phyloP scores from a whole-genome alignment of 2,113 vertebrate genomes.

The Phalacrocorax carbo region DNA sequence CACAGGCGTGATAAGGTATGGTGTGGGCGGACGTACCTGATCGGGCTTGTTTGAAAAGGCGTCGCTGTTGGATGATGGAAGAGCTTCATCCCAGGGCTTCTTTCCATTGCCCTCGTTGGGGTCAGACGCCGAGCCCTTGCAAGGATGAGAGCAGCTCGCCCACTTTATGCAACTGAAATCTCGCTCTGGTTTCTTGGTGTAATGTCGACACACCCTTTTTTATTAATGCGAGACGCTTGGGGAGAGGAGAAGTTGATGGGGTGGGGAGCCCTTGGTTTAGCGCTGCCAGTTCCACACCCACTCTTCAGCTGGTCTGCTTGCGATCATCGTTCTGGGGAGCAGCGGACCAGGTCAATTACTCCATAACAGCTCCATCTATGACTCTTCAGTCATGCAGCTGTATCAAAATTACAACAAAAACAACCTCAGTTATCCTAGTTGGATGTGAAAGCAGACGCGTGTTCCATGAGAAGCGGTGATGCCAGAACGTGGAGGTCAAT shows the following conservation, averaged over 20 bases:
- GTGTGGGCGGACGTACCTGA: neutral
- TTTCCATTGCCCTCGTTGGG: neutral
- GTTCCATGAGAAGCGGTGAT: conserved; percentile 35
- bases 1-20: accelerated
- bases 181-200: neutral
- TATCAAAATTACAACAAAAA: neutral
- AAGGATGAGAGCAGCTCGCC: neutral
- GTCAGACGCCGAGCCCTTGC: neutral
- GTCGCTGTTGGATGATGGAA: accelerated
- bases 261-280: conserved; percentile 31
- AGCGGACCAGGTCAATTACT: neutral
- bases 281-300: conserved; percentile 7
- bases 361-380: neutral
- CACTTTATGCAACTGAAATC: neutral
- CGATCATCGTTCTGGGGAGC: neutral
- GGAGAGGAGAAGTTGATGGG: neutral
- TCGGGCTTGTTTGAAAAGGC: neutral
- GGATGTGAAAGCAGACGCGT: conserved; percentile 8
- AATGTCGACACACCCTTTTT: neutral
- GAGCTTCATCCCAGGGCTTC: neutral
- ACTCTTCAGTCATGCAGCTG: conserved; percentile 39
- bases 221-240: neutral
- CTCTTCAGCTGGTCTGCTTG: conserved; percentile 45
- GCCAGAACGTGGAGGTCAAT: conserved; percentile 60
- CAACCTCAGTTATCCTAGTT: conserved; percentile 17